These are phyloP conservation scores for Neomonachus schauinslandi DNA, from an alignment of 2,113 vertebrate genomes.

Conservation along the genomic window DNA sequence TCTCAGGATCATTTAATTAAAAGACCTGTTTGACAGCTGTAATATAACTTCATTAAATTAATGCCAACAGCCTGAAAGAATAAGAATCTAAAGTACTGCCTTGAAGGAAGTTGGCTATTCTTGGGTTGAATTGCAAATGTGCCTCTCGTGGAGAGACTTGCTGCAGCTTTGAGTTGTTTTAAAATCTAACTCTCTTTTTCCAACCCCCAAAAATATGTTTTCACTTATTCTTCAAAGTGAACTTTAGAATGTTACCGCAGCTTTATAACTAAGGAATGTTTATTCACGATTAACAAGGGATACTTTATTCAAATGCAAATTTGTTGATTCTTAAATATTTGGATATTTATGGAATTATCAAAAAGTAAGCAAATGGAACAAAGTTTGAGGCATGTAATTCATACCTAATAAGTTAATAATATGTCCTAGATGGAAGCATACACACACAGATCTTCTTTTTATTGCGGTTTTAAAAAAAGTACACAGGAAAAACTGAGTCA, in stretches of 20 bases:
- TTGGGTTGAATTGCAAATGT: slow-evolving; percentile 67
- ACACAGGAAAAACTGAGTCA: slow-evolving; percentile 69
- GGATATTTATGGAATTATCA: slow-evolving; percentile 74
- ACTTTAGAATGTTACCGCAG: slow-evolving; percentile 73
- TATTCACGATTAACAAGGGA: slow-evolving; percentile 60
- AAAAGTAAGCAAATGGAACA: slow-evolving; percentile 73
- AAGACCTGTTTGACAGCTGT: slow-evolving; percentile 70
- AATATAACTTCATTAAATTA: slow-evolving; percentile 65
- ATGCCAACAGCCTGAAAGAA: slow-evolving; percentile 68
- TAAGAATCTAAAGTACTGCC: slow-evolving; percentile 66
- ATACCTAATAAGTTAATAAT: slow-evolving; percentile 79
- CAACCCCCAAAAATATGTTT: slow-evolving; percentile 78
- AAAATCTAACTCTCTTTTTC: slow-evolving; percentile 67
- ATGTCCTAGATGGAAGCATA: slow-evolving; percentile 65
- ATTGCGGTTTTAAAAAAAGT: slow-evolving; percentile 70
- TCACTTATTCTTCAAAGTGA: slow-evolving; percentile 78
- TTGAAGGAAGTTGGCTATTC: slow-evolving; percentile 64
- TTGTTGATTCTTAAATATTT: slow-evolving; percentile 74
- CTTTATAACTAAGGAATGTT: slow-evolving; percentile 70
- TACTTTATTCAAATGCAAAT: slow-evolving; percentile 77
- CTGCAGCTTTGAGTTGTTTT: slow-evolving; percentile 68
- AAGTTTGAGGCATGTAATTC: slow-evolving; percentile 74
- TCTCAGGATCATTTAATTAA: slow-evolving; percentile 79
- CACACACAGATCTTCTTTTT: slow-evolving; percentile 75
- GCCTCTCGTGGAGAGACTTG: slow-evolving; percentile 52